Conservation (phyloP, 2,888 invertebrate genomes). For the Cheilosia vernalis region DNA sequence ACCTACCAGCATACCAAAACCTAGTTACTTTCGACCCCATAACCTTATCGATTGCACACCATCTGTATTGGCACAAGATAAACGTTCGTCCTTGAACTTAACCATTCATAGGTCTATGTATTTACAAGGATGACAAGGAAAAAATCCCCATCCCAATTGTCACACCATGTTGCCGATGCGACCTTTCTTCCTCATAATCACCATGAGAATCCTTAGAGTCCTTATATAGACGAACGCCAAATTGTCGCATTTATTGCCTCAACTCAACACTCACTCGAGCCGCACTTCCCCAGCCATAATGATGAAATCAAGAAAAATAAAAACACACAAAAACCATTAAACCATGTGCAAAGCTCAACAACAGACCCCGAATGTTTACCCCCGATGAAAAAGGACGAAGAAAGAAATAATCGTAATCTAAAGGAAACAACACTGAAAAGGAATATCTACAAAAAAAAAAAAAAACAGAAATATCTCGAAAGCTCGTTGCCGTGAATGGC, state of each 20-base stretch:
- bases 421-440: constrained; percentile 12
- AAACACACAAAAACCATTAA: constrained; percentile 30
- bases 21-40: too few species aligned
- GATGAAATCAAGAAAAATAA: constrained; percentile 37
- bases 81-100: constrained; percentile 47
- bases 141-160: constrained; percentile 20
- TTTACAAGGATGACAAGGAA: background rate
- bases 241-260: constrained; percentile 50
- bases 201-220: constrained; percentile 27
- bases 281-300: constrained; percentile 22
- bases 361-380: constrained; percentile 16
- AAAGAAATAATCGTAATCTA: constrained; percentile 61
- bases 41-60: constrained; percentile 22
- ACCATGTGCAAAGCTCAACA: constrained; percentile 13
- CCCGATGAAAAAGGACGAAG: constrained; percentile 47
- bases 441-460: constrained; percentile 15
- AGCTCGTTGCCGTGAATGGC: constrained; percentile 45
- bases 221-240: constrained; percentile 39
- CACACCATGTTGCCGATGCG: constrained; percentile 34
- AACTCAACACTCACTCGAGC: constrained; percentile 34
- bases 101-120: background rate
- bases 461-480: background rate
- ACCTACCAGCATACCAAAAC: too few species aligned
- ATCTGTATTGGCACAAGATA: constrained; percentile 3
- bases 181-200: constrained; percentile 25